Evolutionary conservation across 1,140 invertebrate genomes (phyloP).

Genomic region (Thaumatotibia leucotreta): DNA sequence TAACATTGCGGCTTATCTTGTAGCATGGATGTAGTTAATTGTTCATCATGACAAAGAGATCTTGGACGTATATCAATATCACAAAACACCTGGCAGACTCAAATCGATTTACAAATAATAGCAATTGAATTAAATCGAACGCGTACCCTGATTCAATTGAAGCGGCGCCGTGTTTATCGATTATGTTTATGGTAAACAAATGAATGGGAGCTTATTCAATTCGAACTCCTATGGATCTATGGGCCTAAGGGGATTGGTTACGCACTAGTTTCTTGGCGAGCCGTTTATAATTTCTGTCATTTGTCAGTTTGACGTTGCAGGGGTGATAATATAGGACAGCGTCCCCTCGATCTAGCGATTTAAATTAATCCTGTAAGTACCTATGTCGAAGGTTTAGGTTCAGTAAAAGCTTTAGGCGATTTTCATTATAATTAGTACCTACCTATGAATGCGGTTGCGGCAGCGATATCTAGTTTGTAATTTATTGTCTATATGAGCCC

Average conservation of each 20-base stretch:
- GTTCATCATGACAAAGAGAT: background rate
- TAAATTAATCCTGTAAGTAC: no score
- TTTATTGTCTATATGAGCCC: no score
- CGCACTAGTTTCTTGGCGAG: background rate
- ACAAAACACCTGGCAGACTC: slow-evolving; percentile 9
- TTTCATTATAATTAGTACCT: no score
- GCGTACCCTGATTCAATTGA: slow-evolving; percentile 4
- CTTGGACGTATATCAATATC: background rate
- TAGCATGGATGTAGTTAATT: background rate
- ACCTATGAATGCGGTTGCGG: no score
- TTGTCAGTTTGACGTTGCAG: background rate
- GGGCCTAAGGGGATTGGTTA: background rate
- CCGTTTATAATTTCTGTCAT: slow-evolving; percentile 4
- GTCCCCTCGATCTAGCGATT: no score
- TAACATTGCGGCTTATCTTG: background rate
- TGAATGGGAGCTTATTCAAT: slow-evolving; percentile 10
- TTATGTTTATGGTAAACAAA: slow-evolving; percentile 13
- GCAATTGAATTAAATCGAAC: slow-evolving; percentile 8
- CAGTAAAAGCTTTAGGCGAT: no score
- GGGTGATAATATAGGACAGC: background rate
- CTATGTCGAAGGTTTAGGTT: no score
- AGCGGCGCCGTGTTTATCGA: slow-evolving; percentile 7
- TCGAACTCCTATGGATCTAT: background rate
- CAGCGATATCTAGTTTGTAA: no score
- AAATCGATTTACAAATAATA: slow-evolving; percentile 8